Conservation (phyloP, 2,797 vertebrate species). For the Danionella dracula region DNA sequence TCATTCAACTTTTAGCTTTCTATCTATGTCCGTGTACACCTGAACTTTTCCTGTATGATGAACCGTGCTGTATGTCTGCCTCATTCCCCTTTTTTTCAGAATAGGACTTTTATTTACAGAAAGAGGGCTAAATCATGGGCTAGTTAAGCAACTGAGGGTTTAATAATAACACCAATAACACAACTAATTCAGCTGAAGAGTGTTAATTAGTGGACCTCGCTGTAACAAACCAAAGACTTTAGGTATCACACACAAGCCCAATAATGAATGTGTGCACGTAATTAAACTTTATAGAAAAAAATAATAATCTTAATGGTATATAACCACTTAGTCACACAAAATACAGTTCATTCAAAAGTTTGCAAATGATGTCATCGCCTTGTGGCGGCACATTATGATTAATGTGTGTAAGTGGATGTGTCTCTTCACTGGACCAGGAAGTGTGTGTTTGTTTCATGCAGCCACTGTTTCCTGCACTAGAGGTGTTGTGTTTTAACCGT, state of each 20-base stretch:
- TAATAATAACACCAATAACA: conserved; percentile 20
- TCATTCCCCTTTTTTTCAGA: conserved; percentile 15
- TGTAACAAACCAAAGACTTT: background rate
- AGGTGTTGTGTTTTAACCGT: conserved; percentile 22
- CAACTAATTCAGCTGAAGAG: conserved; percentile 20
- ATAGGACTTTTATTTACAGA: conserved; percentile 30
- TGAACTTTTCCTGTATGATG: background rate
- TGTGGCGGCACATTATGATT: background rate
- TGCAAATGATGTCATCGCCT: conserved; percentile 1
- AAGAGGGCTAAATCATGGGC: background rate
- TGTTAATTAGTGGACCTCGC: background rate
- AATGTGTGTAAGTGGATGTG: conserved; percentile 55
- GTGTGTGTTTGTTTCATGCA: conserved; percentile 57
- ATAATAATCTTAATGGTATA: background rate
- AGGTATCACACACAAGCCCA: background rate
- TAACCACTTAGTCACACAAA: conserved; percentile 47
- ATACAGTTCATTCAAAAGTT: background rate
- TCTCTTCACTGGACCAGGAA: conserved; percentile 60
- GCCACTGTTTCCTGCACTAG: conserved; percentile 48
- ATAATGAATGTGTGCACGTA: background rate
- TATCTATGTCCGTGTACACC: too few species aligned
- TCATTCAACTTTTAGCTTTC: too few species aligned
- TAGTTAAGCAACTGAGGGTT: background rate
- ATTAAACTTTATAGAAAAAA: too few species aligned
- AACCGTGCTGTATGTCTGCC: background rate